Base-by-base conservation (phyloP, 2,113 vertebrate species). In the Cyprinodon variegatus region DNA sequence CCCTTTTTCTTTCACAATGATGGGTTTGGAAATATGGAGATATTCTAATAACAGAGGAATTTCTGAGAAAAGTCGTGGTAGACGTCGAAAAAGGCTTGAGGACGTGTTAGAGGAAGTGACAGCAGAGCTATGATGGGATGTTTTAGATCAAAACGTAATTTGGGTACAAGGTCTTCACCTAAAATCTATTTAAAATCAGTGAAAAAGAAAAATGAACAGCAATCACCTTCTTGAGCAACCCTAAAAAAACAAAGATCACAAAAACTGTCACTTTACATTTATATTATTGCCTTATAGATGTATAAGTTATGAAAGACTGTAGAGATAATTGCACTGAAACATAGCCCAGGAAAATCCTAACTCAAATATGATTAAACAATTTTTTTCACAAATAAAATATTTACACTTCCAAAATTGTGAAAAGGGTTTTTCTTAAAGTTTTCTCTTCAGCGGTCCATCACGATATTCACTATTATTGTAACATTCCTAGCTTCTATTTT, bases 381-480 rank as follows among this genome's bases (percentile, higher is more conserved):
- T 57, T 14, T 57, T 57, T 57, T 57, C 17, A 57, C 17, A 57
- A 57, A 57, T 57, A 57, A 1, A 29, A 17, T 73, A n/a, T 41
- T 46, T 10, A 10, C 13, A 1, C 15, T 36, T 50, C 10, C 11
- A n/a, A 11, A 46, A 4, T 36, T 60, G 4, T 53, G 13, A 68
- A 45, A 78, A 65, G 37, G 14, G 69, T 70, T 69, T 17, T 71
- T 57, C 65, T 43, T 62, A 7, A 20, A 15, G 17, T 73, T 71
- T 11, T 15, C 60, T 66, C 45, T 74, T 65, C 38, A 45, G 9
- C 11, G 9, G 9, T 45, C 9, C 9, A 45, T 45, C 50, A 57
- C 7, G 9, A 3, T 20, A n/a, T 57, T 57, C 50, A n/a, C 50
- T 57, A 10, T 9, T 57, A 9, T 41, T 41, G 50, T 20, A 17